These are phyloP conservation scores for Yponomeuta evonymella DNA, from an alignment of 2,888 invertebrate species.

Conservation along the genomic window DNA sequence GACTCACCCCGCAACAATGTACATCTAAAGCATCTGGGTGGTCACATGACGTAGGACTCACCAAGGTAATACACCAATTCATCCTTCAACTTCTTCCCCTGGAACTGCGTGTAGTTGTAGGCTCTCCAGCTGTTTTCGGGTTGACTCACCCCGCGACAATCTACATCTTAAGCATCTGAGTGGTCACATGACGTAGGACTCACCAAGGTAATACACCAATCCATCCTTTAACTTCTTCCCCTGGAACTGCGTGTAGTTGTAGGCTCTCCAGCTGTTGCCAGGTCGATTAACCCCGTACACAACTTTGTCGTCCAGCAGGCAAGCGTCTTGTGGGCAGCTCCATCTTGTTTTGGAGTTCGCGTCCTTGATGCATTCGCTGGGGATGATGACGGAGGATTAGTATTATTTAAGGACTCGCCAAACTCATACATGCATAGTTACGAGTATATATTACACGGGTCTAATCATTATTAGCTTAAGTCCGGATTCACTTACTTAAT, in stretches of 20 bases:
- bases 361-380: slow-evolving; percentile 74
- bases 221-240: slow-evolving; percentile 89
- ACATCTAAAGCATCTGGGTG: neutral
- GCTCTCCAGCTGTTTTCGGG: slow-evolving; percentile 83
- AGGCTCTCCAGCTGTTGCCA: slow-evolving; percentile 64
- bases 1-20: too few relatives aligned
- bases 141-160: slow-evolving; percentile 76
- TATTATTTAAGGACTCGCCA: too few relatives aligned
- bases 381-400: slow-evolving; percentile 16
- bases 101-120: slow-evolving; percentile 87
- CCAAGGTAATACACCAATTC: slow-evolving; percentile 87
- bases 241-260: slow-evolving; percentile 90
- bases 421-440: too few relatives aligned
- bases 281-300: slow-evolving; percentile 80
- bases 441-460: too few relatives aligned
- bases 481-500: too few relatives aligned
- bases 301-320: slow-evolving; percentile 84
- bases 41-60: slow-evolving; percentile 33
- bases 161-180: neutral
- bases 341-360: slow-evolving; percentile 54
- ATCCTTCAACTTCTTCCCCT: slow-evolving; percentile 87
- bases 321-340: slow-evolving; percentile 82
- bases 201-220: slow-evolving; percentile 83
- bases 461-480: too few relatives aligned
- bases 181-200: slow-evolving; percentile 25